phyloP scores from a whole-genome alignment of 2,797 vertebrate genomes.

The Mus minutoides region DNA sequence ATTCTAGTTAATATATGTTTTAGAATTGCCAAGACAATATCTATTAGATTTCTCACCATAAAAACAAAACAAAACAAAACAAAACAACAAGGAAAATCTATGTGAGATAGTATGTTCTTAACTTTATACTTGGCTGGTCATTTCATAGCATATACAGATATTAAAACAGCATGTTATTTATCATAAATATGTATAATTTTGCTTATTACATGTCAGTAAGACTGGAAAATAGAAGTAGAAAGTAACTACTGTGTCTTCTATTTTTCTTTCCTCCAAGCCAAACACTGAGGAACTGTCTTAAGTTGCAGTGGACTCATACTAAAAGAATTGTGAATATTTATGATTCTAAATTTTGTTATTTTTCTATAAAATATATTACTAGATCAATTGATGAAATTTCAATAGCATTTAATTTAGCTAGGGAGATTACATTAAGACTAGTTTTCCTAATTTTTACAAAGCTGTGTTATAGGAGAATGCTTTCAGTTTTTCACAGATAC shows the following conservation, averaged over 20 bases:
- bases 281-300: not conserved
- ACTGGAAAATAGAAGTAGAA: not conserved
- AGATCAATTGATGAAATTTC: slow-evolving; percentile 22
- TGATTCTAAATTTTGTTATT: slow-evolving; percentile 48
- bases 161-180: not conserved
- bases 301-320: not conserved
- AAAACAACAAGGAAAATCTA: not conserved
- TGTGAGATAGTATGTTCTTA: not conserved
- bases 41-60: not conserved
- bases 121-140: not conserved
- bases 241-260: not conserved
- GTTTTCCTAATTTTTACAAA: slow-evolving; percentile 13
- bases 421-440: not conserved
- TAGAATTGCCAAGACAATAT: not conserved
- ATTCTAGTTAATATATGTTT: not conserved
- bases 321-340: slow-evolving; percentile 7
- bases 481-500: not conserved
- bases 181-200: not conserved
- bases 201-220: not conserved
- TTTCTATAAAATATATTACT: slow-evolving; percentile 15
- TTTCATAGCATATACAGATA: not conserved
- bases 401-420: slow-evolving; percentile 1
- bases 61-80: not conserved
- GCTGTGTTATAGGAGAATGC: not conserved
- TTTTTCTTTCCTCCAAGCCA: not conserved